phyloP scores from a whole-genome alignment of 2,888 invertebrate species.

The Anthoptus insignis region DNA sequence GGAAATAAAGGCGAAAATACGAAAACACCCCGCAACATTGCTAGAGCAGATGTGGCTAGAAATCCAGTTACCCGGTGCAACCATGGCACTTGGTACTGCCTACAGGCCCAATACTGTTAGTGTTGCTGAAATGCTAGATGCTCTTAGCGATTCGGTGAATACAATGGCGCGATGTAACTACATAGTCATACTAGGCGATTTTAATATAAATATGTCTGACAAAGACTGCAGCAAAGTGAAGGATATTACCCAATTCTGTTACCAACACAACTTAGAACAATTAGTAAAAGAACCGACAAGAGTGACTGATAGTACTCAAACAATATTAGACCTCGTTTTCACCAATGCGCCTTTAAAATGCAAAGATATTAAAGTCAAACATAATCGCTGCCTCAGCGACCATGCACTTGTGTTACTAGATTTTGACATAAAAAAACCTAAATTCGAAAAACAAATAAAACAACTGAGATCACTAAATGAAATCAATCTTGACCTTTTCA shows the following conservation, averaged over 20 bases:
- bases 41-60: neutral
- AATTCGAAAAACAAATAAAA: neutral
- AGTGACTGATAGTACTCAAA: neutral
- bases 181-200: neutral
- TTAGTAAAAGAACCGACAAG: conserved; percentile 16
- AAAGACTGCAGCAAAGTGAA: neutral
- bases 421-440: conserved; percentile 22
- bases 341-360: neutral
- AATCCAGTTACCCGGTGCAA: conserved; percentile 8
- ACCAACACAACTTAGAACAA: conserved; percentile 14
- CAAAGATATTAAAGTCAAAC: neutral
- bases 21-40: neutral
- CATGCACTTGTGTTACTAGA: conserved; percentile 27
- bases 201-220: neutral
- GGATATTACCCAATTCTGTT: neutral
- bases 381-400: conserved; percentile 27
- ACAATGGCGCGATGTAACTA: neutral
- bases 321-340: conserved; percentile 3
- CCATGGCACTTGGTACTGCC: neutral
- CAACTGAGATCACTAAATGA: neutral
- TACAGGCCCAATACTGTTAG: neutral
- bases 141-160: neutral
- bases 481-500: neutral
- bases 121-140: neutral
- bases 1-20: neutral